phyloP scores from a whole-genome alignment of 1,140 invertebrate genomes.

The Propsilocerus akamusi region DNA sequence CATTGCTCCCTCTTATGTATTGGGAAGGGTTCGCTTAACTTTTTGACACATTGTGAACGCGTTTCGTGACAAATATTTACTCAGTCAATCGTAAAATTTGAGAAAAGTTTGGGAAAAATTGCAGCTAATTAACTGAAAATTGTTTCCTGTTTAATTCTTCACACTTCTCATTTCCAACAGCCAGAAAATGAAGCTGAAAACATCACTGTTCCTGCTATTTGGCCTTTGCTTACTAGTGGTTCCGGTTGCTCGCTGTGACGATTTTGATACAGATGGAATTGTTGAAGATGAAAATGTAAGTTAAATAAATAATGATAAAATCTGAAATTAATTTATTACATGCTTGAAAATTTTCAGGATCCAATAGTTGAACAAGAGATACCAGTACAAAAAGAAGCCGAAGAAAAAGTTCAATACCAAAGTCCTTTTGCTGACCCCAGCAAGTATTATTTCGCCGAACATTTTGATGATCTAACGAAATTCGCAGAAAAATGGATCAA shows the following conservation, averaged over 20 bases:
- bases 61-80: too few species aligned
- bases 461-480: conserved; percentile 63
- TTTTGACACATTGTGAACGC: too few species aligned
- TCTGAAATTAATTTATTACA: not conserved
- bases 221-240: not conserved
- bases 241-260: conserved; percentile 8
- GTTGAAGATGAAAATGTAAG: conserved; percentile 21
- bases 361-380: not conserved
- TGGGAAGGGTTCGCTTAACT: too few species aligned
- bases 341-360: not conserved
- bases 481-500: conserved; percentile 69
- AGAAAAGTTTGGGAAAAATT: too few species aligned
- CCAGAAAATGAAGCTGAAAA: not conserved
- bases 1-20: too few species aligned
- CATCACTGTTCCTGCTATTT: not conserved
- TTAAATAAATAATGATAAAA: conserved; percentile 1
- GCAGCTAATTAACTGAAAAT: too few species aligned
- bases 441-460: conserved; percentile 62
- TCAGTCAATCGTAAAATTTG: too few species aligned
- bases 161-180: too few species aligned
- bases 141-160: too few species aligned
- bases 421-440: conserved; percentile 37
- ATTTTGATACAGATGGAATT: conserved; percentile 16
- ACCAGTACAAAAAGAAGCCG: conserved; percentile 5
- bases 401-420: conserved; percentile 25